Percentiles rank a stretch among this genome's conserved stretches.
phyloP scores from a whole-genome alignment of 1,140 invertebrate genomes.

The Drosophila saltans region DNA sequence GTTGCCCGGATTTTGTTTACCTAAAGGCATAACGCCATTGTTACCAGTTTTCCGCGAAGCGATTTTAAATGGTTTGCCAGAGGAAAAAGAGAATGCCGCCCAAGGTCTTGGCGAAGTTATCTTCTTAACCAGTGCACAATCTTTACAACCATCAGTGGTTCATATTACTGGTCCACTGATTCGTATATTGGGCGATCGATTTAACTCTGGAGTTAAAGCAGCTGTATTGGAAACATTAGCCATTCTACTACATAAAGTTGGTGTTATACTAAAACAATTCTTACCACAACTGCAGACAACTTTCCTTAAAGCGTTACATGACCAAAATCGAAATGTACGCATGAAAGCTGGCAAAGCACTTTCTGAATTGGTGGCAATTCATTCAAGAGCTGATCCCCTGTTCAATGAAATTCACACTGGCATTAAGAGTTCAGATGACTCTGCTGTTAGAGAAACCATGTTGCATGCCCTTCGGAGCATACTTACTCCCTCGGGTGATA shows the following conservation, averaged over 20 bases:
- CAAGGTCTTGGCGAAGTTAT: slow-evolving; percentile 97
- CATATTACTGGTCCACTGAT: slow-evolving; percentile 99
- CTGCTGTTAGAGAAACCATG: slow-evolving; percentile 94
- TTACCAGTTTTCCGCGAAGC: slow-evolving; percentile 98
- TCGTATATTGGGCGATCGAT: slow-evolving; percentile 97
- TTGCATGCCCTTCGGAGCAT: slow-evolving; percentile 94
- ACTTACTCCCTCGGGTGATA: slow-evolving; percentile 92
- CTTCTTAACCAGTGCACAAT: slow-evolving; percentile 91
- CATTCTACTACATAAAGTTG: slow-evolving; percentile 95
- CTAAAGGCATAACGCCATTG: slow-evolving; percentile 97
- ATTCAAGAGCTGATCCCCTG: slow-evolving; percentile 93
- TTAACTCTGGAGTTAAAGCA: slow-evolving; percentile 96
- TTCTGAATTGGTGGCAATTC: slow-evolving; percentile 94
- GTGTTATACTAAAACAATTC: slow-evolving; percentile 97
- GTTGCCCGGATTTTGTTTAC: slow-evolving; percentile 97
- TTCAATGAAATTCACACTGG: slow-evolving; percentile 95
- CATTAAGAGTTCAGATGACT: slow-evolving; percentile 93
- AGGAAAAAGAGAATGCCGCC: slow-evolving; percentile 97
- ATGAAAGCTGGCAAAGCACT: slow-evolving; percentile 95
- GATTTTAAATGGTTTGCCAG: slow-evolving; percentile 96
- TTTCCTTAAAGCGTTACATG: slow-evolving; percentile 96
- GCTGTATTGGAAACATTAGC: slow-evolving; percentile 97
- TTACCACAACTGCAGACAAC: slow-evolving; percentile 99
- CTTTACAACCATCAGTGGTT: slow-evolving; percentile 96
- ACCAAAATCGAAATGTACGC: slow-evolving; percentile 93